A percentile compares a stretch with the other conserved stretches of the same genome.
phyloP scores from a whole-genome alignment of 2,113 vertebrate genomes.

The Rhipidura dahli region DNA sequence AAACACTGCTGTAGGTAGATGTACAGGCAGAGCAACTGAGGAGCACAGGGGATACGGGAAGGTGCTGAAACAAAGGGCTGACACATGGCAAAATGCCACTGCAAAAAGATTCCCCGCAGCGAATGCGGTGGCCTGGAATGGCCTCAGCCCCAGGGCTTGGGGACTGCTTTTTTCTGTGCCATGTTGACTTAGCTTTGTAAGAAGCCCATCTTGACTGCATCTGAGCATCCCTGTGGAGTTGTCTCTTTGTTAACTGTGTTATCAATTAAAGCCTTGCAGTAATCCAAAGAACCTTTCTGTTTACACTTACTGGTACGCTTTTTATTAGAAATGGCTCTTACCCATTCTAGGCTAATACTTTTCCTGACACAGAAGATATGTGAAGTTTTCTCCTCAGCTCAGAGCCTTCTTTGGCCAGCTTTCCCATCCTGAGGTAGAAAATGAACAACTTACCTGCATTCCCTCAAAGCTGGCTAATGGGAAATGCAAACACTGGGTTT shows the following conservation, averaged over 20 bases:
- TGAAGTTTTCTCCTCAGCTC: neutral
- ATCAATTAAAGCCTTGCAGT: slow-evolving; percentile 20
- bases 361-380: neutral
- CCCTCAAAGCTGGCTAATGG: neutral
- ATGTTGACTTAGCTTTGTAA: slow-evolving; percentile 50
- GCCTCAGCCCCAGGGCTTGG: neutral
- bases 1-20: slow-evolving; percentile 5
- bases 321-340: neutral
- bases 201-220: slow-evolving; percentile 46
- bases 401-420: neutral
- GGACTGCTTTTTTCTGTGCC: slow-evolving; percentile 32
- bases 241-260: slow-evolving; percentile 38
- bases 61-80: slow-evolving; percentile 27
- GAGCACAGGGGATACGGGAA: neutral
- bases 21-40: neutral
- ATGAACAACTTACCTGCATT: neutral
- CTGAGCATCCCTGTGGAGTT: slow-evolving; percentile 39
- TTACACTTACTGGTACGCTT: neutral
- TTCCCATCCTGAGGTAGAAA: neutral
- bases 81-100: slow-evolving; percentile 23
- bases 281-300: neutral
- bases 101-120: neutral
- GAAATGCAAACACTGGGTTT: neutral
- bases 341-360: neutral
- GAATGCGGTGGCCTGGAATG: slow-evolving; percentile 29